Percentiles rank a stretch among this genome's conserved stretches.
Conservation (phyloP, 2,113 vertebrate genomes). For the Sterrhoptilus dennistouni region DNA sequence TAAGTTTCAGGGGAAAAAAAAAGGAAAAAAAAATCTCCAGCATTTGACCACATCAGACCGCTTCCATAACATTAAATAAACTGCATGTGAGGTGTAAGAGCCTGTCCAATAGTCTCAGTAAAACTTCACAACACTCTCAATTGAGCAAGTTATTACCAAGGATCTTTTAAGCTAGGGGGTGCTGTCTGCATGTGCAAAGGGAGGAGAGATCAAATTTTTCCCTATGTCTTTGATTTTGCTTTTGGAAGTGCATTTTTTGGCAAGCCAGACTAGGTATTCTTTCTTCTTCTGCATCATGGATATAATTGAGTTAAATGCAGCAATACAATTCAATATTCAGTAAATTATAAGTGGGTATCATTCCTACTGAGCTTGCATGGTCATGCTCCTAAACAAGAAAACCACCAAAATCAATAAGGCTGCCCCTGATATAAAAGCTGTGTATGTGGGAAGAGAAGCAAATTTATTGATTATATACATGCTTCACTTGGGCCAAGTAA, state of each 20-base stretch:
- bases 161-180: neutral
- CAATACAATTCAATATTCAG: neutral
- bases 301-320: neutral
- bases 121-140: neutral
- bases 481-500: neutral
- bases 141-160: neutral
- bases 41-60: neutral
- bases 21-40: neutral
- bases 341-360: neutral
- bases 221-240: neutral
- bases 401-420: neutral
- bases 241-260: accelerated
- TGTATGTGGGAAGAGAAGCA: neutral
- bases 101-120: neutral
- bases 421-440: neutral
- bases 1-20: neutral
- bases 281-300: neutral
- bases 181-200: accelerated
- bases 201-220: neutral
- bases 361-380: neutral
- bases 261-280: neutral
- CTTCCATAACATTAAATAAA: neutral
- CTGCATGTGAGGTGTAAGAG: neutral
- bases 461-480: neutral
- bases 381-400: constrained; percentile 7